A percentile compares a stretch with the other conserved stretches of the same genome.
These are phyloP conservation scores for Phrynocephalus forsythii DNA, from an alignment of 2,797 vertebrate species.

Conservation along the genomic window DNA sequence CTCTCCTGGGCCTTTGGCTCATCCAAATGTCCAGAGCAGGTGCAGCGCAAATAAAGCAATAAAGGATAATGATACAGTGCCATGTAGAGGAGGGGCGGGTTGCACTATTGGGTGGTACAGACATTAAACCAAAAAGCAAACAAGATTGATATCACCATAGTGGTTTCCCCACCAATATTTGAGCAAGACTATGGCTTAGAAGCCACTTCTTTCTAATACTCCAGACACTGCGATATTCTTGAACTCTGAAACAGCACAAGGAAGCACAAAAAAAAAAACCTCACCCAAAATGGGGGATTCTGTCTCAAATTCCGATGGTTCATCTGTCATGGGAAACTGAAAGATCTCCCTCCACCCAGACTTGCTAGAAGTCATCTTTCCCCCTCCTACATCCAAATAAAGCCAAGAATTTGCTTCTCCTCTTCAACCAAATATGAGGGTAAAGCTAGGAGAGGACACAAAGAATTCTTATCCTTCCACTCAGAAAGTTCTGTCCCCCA, in stretches of 20 bases:
- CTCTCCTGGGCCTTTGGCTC: too few species aligned
- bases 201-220: neutral
- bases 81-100: neutral
- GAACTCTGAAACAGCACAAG: too few species aligned
- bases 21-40: too few species aligned
- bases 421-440: neutral
- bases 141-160: neutral
- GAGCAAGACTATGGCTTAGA: neutral
- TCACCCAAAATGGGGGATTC: neutral
- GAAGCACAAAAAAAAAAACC: too few species aligned
- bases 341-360: constrained; percentile 16
- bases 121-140: too few species aligned
- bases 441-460: neutral
- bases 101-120: neutral
- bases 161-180: neutral
- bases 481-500: neutral
- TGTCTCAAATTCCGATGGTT: constrained; percentile 39
- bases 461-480: neutral
- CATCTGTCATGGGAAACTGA: constrained; percentile 24
- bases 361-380: neutral
- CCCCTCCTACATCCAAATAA: constrained; percentile 61
- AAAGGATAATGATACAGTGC: too few species aligned
- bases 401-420: constrained; percentile 61
- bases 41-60: too few species aligned
- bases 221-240: neutral